These are phyloP conservation scores for Enoplosus armatus DNA, from an alignment of 2,797 vertebrate genomes.

Conservation along the genomic window DNA sequence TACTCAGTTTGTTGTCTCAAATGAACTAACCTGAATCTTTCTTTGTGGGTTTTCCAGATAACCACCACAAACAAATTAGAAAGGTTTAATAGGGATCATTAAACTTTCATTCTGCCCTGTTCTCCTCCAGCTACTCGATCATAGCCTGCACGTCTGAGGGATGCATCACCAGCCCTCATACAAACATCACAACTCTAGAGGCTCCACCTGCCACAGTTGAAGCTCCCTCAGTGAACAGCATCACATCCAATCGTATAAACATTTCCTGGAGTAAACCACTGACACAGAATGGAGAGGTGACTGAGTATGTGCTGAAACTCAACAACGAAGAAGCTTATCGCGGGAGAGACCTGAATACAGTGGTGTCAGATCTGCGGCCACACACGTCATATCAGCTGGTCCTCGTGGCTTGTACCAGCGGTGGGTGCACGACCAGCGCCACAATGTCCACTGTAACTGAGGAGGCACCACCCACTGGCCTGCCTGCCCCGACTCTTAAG, in stretches of 20 bases:
- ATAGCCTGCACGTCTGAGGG: slow-evolving; percentile 90
- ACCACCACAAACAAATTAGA: not conserved
- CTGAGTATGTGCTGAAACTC: slow-evolving; percentile 85
- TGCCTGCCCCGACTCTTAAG: slow-evolving; percentile 85
- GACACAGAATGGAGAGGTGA: slow-evolving; percentile 89
- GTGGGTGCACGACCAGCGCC: slow-evolving; percentile 89
- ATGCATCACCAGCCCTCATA: slow-evolving; percentile 85
- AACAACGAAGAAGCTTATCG: slow-evolving; percentile 82
- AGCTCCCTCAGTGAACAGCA: slow-evolving; percentile 77
- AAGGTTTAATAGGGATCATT: not conserved
- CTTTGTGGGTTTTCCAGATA: not conserved
- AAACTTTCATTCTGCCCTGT: not conserved
- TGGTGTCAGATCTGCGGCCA: slow-evolving; percentile 86
- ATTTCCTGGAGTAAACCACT: slow-evolving; percentile 87
- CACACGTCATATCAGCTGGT: slow-evolving; percentile 83
- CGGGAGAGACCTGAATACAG: slow-evolving; percentile 75
- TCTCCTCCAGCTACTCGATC: slow-evolving; percentile 82
- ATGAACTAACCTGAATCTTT: not conserved
- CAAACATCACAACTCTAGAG: slow-evolving; percentile 86
- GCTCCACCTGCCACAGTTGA: slow-evolving; percentile 87
- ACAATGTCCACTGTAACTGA: slow-evolving; percentile 77
- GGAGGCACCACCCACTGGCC: slow-evolving; percentile 87
- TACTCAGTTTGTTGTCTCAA: not conserved
- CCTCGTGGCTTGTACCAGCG: slow-evolving; percentile 89
- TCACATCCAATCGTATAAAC: slow-evolving; percentile 85